Conservation (phyloP, 2,797 vertebrate species). For the Vultur gryphus region DNA sequence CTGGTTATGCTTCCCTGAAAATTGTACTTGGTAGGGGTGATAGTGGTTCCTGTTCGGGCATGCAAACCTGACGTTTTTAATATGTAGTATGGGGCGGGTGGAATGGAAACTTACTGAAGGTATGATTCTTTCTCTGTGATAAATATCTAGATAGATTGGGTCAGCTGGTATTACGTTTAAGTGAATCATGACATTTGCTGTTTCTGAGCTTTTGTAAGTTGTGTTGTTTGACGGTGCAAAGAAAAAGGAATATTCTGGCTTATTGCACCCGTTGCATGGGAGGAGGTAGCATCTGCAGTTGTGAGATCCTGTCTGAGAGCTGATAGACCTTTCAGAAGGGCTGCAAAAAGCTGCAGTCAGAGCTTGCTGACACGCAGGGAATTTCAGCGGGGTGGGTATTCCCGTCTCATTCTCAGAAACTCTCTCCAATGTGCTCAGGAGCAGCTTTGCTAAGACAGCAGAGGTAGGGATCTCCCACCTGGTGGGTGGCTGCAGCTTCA, state of each 20-base stretch:
- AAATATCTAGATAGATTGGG: neutral
- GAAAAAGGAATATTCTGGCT: neutral
- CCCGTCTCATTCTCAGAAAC: neutral
- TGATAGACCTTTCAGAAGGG: neutral
- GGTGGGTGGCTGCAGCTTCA: neutral
- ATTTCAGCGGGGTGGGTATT: neutral
- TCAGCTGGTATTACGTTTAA: neutral
- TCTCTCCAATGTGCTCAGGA: neutral
- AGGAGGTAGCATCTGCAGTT: neutral
- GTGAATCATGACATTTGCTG: neutral
- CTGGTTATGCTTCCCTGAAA: slow-evolving; percentile 33
- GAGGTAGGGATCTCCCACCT: neutral
- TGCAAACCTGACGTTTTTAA: neutral
- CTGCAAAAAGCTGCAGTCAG: neutral
- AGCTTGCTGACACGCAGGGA: neutral
- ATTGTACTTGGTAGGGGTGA: neutral
- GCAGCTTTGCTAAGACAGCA: neutral
- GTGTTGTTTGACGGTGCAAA: neutral
- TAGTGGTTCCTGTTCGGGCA: neutral
- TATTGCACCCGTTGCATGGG: neutral
- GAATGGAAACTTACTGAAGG: neutral
- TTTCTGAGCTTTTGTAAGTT: neutral
- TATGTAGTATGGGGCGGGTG: neutral
- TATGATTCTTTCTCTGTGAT: neutral
- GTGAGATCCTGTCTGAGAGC: neutral